phyloP scores from a whole-genome alignment of 64 coral and sea anemone genomes.

The Catalaphyllia jardinei region DNA sequence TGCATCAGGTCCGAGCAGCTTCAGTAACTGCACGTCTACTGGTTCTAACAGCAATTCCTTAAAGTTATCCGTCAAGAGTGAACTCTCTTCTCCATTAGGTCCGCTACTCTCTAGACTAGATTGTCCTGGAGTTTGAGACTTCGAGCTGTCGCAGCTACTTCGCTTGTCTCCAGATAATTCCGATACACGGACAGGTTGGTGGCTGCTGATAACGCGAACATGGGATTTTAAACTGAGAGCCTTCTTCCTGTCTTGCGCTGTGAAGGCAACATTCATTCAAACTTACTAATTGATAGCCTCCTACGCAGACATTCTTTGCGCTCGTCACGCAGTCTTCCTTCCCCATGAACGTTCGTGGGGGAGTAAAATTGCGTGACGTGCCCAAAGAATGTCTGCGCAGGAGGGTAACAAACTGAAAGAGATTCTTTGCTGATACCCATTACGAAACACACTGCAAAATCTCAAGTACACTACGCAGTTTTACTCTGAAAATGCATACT shows the following conservation, averaged over 20 bases:
- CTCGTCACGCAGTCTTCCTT: too few species aligned
- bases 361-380: too few species aligned
- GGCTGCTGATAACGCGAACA: conserved; percentile 67
- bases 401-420: too few species aligned
- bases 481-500: too few species aligned
- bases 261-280: neutral
- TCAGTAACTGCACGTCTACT: conserved; percentile 67
- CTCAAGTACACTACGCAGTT: too few species aligned
- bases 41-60: conserved; percentile 65
- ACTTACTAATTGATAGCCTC: too few species aligned
- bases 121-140: neutral
- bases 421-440: too few species aligned
- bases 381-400: too few species aligned
- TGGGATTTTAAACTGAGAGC: conserved; percentile 70
- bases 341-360: too few species aligned
- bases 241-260: conserved; percentile 69
- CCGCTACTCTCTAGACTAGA: neutral
- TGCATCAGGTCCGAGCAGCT: conserved; percentile 66
- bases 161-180: neutral
- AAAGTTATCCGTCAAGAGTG: conserved; percentile 63
- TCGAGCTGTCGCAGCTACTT: neutral
- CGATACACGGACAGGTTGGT: conserved; percentile 47
- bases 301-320: too few species aligned
- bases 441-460: too few species aligned
- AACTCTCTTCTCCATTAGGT: conserved; percentile 16